Percentiles rank a stretch among this genome's conserved stretches.
These are phyloP conservation scores for Diloba caeruleocephala DNA, from an alignment of 2,888 invertebrate species.

Conservation along the genomic window DNA sequence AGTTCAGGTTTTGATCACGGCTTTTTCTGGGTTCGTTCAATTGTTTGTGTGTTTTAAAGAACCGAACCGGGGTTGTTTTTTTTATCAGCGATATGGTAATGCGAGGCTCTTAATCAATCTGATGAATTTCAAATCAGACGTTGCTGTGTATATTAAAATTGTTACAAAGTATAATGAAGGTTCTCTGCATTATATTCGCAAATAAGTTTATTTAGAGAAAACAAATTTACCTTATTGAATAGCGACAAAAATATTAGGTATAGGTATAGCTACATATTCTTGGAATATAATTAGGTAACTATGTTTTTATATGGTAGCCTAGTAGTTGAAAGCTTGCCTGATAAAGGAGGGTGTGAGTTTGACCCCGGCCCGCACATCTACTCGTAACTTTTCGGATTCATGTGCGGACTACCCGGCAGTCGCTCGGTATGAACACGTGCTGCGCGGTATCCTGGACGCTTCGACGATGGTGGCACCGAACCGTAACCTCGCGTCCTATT, in stretches of 20 bases:
- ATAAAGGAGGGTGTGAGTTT: no score
- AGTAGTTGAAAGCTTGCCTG: no score
- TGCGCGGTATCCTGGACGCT: no score
- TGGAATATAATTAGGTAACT: no score
- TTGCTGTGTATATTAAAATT: conserved; percentile 60
- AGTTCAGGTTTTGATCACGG: conserved; percentile 83
- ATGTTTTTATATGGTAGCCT: no score
- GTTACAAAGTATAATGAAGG: conserved; percentile 33
- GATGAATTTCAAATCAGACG: conserved; percentile 76
- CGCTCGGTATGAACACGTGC: no score
- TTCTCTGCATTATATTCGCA: conserved; percentile 27
- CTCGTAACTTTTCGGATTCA: no score
- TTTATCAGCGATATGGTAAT: conserved; percentile 72
- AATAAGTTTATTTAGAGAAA: conserved; percentile 28
- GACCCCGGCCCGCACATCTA: no score
- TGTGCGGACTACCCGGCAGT: no score
- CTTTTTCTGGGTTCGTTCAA: conserved; percentile 74
- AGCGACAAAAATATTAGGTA: neutral
- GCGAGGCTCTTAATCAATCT: conserved; percentile 78
- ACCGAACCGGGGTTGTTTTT: conserved; percentile 70
- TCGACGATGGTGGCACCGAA: no score
- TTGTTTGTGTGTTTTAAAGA: conserved; percentile 87
- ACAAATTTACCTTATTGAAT: conserved; percentile 4
- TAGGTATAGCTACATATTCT: neutral
- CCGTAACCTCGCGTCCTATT: no score